Evolutionary conservation across 2,113 vertebrate species (phyloP).

Genomic region (Hipposideros armiger): DNA sequence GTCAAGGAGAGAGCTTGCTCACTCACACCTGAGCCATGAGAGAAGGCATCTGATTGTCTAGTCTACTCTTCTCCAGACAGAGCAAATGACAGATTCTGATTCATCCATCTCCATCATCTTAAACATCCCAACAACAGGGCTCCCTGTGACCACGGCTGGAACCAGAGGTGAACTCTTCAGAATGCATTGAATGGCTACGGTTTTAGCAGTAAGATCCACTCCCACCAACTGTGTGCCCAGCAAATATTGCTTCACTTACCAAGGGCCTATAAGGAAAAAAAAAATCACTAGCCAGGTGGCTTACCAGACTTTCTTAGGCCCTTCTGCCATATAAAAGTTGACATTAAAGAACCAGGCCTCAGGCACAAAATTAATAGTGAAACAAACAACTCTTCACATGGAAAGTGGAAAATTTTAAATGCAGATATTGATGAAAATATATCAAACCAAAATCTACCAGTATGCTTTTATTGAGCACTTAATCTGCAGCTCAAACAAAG

Average conservation of each 20-base stretch:
- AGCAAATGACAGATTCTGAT: neutral
- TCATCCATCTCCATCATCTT: neutral
- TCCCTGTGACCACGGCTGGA: neutral
- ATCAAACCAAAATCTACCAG: neutral
- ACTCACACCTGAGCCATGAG: neutral
- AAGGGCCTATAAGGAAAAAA: neutral
- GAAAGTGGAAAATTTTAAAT: neutral
- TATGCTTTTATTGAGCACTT: neutral
- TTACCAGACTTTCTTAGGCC: neutral
- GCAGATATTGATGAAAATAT: neutral
- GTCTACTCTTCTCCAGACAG: neutral
- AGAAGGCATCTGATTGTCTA: neutral
- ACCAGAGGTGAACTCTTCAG: neutral
- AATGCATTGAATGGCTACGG: neutral
- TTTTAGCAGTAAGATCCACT: constrained; percentile 16
- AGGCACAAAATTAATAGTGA: neutral
- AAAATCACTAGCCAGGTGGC: neutral
- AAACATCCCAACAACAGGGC: neutral
- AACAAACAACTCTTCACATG: neutral
- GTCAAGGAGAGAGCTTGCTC: neutral
- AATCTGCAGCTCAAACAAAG: neutral
- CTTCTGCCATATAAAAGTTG: neutral
- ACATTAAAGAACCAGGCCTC: neutral
- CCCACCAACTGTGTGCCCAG: constrained; percentile 7
- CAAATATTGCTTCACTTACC: constrained; percentile 38